Evolutionary conservation across 2,888 invertebrate genomes (phyloP).

Genomic region (Drosophila peninsularis): DNA sequence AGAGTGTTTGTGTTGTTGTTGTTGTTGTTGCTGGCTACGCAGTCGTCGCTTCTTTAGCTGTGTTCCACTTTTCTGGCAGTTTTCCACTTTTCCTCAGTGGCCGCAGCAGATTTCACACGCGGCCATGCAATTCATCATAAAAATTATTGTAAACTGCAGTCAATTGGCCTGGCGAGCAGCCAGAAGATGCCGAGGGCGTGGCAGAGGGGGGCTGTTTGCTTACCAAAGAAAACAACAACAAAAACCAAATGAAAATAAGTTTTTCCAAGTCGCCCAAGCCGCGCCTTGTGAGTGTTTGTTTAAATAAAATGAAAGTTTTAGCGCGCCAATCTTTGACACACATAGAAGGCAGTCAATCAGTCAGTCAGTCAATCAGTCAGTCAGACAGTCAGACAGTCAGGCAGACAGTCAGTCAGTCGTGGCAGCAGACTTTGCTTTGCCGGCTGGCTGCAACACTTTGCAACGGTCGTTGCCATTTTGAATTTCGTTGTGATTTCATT

Average conservation of each 20-base stretch:
- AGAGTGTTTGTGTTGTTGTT: slow-evolving; percentile 68
- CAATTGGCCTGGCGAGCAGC: slow-evolving; percentile 53
- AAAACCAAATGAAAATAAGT: slow-evolving; percentile 68
- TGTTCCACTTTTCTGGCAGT: slow-evolving; percentile 79
- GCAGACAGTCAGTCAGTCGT: slow-evolving; percentile 38
- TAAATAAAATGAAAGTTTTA: slow-evolving; percentile 79
- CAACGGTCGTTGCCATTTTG: slow-evolving; percentile 76
- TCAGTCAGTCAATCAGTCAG: slow-evolving; percentile 22
- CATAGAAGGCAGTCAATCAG: slow-evolving; percentile 55
- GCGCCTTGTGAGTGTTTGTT: slow-evolving; percentile 73
- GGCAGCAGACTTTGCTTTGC: slow-evolving; percentile 66
- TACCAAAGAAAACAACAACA: slow-evolving; percentile 33
- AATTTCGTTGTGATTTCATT: slow-evolving; percentile 70
- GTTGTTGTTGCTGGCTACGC: slow-evolving; percentile 44
- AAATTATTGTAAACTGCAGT: slow-evolving; percentile 75
- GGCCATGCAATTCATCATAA: slow-evolving; percentile 80
- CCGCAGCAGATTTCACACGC: slow-evolving; percentile 75
- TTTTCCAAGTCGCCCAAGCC: slow-evolving; percentile 71
- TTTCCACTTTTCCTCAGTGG: slow-evolving; percentile 78
- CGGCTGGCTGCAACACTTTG: slow-evolving; percentile 49
- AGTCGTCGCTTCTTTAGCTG: slow-evolving; percentile 69
- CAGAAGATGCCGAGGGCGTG: slow-evolving; percentile 9
- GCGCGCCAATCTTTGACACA: slow-evolving; percentile 75
- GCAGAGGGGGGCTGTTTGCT: slow-evolving; percentile 42
- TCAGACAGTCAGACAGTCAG: slow-evolving; percentile 26